These are phyloP conservation scores for Drosophila lacicola DNA, from an alignment of 2,888 invertebrate genomes.

Conservation along the genomic window DNA sequence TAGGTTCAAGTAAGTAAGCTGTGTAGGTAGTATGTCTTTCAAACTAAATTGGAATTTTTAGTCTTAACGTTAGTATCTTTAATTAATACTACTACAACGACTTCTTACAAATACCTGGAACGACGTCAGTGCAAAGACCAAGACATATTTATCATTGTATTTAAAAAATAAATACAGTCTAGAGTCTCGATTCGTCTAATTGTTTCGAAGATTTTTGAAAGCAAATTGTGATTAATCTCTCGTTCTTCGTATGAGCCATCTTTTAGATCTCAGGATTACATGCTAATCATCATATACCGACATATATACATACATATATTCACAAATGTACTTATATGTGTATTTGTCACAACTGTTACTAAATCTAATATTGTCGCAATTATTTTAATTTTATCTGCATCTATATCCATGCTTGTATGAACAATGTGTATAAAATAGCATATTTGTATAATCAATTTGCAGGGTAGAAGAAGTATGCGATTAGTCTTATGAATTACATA, in stretches of 20 bases:
- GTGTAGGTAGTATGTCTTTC: not conserved
- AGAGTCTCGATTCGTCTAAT: too few species aligned
- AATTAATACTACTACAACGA: not conserved
- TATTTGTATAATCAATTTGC: not conserved
- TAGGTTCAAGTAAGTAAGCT: not conserved
- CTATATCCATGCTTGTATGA: not conserved
- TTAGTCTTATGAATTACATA: constrained; percentile 6
- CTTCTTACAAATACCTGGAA: not conserved
- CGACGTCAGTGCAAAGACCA: too few species aligned
- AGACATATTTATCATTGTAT: too few species aligned
- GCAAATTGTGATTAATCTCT: too few species aligned
- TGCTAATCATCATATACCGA: not conserved
- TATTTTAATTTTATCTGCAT: constrained; percentile 10
- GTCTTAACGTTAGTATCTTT: not conserved
- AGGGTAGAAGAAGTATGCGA: not conserved
- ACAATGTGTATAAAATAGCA: not conserved
- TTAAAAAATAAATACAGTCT: too few species aligned
- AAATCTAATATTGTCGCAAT: constrained; percentile 73
- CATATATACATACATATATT: constrained; percentile 6
- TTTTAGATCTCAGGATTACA: too few species aligned
- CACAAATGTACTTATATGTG: constrained; percentile 36
- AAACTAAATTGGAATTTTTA: too few species aligned
- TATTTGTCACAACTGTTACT: constrained; percentile 44
- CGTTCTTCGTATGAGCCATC: too few species aligned
- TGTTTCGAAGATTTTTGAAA: too few species aligned